Percentiles rank a stretch among this genome's conserved stretches.
Conservation (phyloP, 1,140 invertebrate genomes). For the Drosophila sp. region DNA sequence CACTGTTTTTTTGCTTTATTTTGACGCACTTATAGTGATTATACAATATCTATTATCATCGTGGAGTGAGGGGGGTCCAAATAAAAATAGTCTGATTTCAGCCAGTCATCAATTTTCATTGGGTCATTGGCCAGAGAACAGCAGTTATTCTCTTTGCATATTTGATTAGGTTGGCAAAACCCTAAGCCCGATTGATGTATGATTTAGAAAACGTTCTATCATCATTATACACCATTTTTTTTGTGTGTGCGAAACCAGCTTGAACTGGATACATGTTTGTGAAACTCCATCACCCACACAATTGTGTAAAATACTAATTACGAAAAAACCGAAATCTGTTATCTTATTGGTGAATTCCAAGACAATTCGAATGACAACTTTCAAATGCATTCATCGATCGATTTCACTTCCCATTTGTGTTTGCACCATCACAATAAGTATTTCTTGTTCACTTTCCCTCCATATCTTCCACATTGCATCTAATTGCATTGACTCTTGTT, state of each 20-base stretch:
- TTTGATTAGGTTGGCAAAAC: not conserved
- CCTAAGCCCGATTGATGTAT: not conserved
- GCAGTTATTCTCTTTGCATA: not conserved
- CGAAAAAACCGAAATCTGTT: not conserved
- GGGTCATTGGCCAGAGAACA: constrained; percentile 8
- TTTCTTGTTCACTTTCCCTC: too few relatives aligned
- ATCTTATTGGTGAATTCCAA: not conserved
- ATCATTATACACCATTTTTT: constrained; percentile 13
- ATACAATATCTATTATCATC: not conserved
- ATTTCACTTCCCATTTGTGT: too few relatives aligned
- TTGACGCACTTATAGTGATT: constrained; percentile 55
- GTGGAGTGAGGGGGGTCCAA: not conserved
- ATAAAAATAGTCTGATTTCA: constrained; percentile 2
- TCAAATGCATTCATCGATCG: not conserved
- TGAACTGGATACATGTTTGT: constrained; percentile 24
- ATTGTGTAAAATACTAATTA: constrained; percentile 15
- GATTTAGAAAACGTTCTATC: not conserved
- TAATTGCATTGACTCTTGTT: too few relatives aligned
- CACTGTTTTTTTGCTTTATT: constrained; percentile 23
- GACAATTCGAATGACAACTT: not conserved
- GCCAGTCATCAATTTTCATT: not conserved
- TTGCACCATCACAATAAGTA: too few relatives aligned
- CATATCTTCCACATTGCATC: too few relatives aligned
- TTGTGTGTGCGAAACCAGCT: not conserved
- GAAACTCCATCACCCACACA: too few relatives aligned